Evolutionary conservation across 1,140 invertebrate genomes (phyloP).

Genomic region (Heterodera carotae): DNA sequence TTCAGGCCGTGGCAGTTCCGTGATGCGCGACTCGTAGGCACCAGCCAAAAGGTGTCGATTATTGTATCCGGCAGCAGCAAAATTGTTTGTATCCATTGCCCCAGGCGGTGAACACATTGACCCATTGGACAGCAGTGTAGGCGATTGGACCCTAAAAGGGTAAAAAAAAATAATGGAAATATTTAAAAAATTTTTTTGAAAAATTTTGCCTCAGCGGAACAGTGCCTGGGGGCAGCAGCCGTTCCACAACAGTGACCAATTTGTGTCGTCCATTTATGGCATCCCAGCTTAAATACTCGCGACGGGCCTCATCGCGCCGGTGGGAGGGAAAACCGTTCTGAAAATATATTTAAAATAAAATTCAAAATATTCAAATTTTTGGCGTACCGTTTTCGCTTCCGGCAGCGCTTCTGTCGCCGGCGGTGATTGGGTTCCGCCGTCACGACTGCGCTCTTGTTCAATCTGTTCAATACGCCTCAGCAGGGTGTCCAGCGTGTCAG

Average conservation of each 20-base stretch:
- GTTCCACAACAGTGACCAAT: slow-evolving; percentile 55
- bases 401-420: slow-evolving; percentile 27
- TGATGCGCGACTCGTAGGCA: slow-evolving; percentile 36
- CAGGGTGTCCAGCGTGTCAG: slow-evolving; percentile 54
- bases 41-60: slow-evolving; percentile 22
- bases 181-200: neutral
- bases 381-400: slow-evolving; percentile 1
- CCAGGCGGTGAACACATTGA: neutral
- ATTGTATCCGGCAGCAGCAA: slow-evolving; percentile 11
- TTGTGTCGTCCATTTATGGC: slow-evolving; percentile 56
- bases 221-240: slow-evolving; percentile 43
- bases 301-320: slow-evolving; percentile 33
- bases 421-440: slow-evolving; percentile 22
- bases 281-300: slow-evolving; percentile 52
- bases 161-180: slow-evolving; percentile 10
- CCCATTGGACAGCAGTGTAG: neutral
- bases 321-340: neutral
- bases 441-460: slow-evolving; percentile 35
- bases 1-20: slow-evolving; percentile 17
- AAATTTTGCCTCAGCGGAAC: slow-evolving; percentile 19
- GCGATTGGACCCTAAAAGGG: slow-evolving; percentile 21
- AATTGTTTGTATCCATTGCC: neutral
- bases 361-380: slow-evolving; percentile 7
- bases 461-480: slow-evolving; percentile 58
- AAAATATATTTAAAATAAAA: slow-evolving; percentile 6